These are phyloP conservation scores for Champsocephalus esox DNA, from an alignment of 2,797 vertebrate genomes.

Conservation along the genomic window DNA sequence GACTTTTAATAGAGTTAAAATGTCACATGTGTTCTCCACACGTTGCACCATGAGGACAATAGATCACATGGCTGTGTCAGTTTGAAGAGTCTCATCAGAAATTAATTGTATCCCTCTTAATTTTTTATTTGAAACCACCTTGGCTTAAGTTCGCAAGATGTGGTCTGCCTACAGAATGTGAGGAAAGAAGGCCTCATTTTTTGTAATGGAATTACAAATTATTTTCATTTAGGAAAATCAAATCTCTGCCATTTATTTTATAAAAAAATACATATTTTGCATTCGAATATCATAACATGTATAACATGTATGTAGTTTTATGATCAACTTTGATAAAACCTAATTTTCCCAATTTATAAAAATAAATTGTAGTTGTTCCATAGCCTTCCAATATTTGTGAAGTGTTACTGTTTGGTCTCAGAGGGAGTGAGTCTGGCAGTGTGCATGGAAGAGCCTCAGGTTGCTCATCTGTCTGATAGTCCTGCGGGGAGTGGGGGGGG, in stretches of 20 bases:
- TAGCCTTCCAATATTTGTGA: constrained; percentile 21
- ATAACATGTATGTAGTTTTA: too few species aligned
- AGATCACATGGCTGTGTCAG: too few species aligned
- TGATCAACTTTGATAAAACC: background rate
- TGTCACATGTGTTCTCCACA: background rate
- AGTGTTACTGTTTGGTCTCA: constrained; percentile 32
- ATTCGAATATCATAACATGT: background rate
- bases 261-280: too few species aligned
- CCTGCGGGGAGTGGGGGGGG: constrained; percentile 56
- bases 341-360: background rate
- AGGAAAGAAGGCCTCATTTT: background rate
- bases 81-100: background rate
- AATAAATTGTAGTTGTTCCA: constrained; percentile 13
- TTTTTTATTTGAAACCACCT: background rate
- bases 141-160: background rate
- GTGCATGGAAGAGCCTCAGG: constrained; percentile 54
- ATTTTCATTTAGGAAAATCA: background rate
- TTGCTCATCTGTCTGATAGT: constrained; percentile 70
- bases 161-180: background rate
- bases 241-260: background rate
- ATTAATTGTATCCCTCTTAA: too few species aligned
- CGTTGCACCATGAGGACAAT: background rate
- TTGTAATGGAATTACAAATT: background rate
- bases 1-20: background rate
- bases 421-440: constrained; percentile 35